These are phyloP conservation scores for Zaprionus lineosus DNA, from an alignment of 2,888 invertebrate genomes.

Conservation along the genomic window DNA sequence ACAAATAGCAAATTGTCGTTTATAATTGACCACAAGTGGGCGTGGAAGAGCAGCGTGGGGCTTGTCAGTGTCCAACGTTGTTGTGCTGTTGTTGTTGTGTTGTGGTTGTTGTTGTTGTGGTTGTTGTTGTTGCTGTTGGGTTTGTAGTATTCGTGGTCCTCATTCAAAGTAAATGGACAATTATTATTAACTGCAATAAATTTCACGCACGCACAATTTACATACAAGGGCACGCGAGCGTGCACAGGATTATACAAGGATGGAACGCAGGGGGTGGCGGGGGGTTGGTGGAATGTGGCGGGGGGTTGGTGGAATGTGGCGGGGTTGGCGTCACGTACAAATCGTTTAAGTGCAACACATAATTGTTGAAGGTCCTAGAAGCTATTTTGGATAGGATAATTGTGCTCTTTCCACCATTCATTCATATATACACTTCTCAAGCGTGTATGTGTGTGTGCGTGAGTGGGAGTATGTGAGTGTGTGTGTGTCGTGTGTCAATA, in stretches of 20 bases:
- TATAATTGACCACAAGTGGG: conserved; percentile 70
- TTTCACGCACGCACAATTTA: conserved; percentile 78
- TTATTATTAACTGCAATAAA: conserved; percentile 79
- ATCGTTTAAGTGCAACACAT: conserved; percentile 77
- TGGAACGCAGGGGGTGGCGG: neutral
- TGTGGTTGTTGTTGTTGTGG: conserved; percentile 10
- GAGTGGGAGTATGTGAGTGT: neutral
- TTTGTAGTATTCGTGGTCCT: conserved; percentile 38
- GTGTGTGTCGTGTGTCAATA: conserved; percentile 55
- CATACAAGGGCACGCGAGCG: conserved; percentile 63
- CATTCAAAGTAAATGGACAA: conserved; percentile 74
- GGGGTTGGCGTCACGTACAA: conserved; percentile 74
- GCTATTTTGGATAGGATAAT: conserved; percentile 54
- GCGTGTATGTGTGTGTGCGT: neutral
- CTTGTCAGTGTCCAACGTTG: neutral
- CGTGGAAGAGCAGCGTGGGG: neutral
- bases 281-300: conserved; percentile 15
- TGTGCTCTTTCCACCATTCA: conserved; percentile 25
- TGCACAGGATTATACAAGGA: conserved; percentile 16
- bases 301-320: conserved; percentile 22
- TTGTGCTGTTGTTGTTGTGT: neutral
- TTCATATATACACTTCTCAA: too few species aligned
- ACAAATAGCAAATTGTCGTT: conserved; percentile 71
- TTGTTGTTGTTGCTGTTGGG: too few species aligned
- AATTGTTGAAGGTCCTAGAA: conserved; percentile 60